Percentiles rank a stretch among this genome's conserved stretches.
These are phyloP conservation scores for Leptothorax acervorum DNA, from an alignment of 2,888 invertebrate genomes.

Conservation along the genomic window DNA sequence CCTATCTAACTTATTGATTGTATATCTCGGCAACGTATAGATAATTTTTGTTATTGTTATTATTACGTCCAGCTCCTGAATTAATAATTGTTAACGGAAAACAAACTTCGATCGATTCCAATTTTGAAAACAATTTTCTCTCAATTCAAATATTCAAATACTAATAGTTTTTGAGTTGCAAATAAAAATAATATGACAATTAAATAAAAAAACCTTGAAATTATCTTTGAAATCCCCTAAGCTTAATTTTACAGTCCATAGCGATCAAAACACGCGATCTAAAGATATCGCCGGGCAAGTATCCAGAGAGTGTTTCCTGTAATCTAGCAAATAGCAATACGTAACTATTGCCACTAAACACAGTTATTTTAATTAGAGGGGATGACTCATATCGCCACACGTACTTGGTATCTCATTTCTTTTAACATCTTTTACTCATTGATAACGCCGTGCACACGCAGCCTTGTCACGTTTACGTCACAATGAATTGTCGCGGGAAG, in stretches of 20 bases:
- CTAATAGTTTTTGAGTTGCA: not conserved
- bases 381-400: conserved; percentile 37
- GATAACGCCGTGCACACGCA: conserved; percentile 21
- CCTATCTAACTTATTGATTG: too few relatives aligned
- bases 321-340: conserved; percentile 7
- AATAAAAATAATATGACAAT: not conserved
- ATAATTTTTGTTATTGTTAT: too few relatives aligned
- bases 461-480: conserved; percentile 48
- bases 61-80: not conserved
- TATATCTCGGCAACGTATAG: too few relatives aligned
- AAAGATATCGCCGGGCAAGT: not conserved
- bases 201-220: not conserved
- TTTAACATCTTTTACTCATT: conserved; percentile 43
- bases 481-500: conserved; percentile 23
- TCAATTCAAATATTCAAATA: not conserved
- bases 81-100: not conserved
- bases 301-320: not conserved
- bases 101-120: not conserved
- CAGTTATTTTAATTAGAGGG: conserved; percentile 17
- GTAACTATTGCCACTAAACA: not conserved
- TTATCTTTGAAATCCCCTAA: not conserved
- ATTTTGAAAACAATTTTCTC: not conserved
- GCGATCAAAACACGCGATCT: not conserved
- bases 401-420: conserved; percentile 43
- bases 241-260: not conserved